phyloP scores from a whole-genome alignment of 2,113 vertebrate genomes.

The Miniopterus natalensis region DNA sequence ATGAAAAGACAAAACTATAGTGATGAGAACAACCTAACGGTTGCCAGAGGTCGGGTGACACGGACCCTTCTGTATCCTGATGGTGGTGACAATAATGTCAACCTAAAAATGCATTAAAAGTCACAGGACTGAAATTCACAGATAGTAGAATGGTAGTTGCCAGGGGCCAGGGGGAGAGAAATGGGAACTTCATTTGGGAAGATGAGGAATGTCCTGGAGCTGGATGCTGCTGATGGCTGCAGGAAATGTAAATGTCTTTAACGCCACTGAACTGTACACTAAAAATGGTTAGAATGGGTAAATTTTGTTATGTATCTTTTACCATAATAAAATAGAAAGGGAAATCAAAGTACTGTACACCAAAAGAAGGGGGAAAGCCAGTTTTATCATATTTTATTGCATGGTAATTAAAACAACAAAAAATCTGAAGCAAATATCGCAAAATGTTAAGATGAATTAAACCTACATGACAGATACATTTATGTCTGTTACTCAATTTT shows the following conservation, averaged over 20 bases:
- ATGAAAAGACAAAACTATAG: background rate
- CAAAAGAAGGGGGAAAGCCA: background rate
- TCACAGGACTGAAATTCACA: background rate
- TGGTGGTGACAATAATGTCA: background rate
- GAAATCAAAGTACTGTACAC: background rate
- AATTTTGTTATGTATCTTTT: background rate
- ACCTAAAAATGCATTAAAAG: background rate
- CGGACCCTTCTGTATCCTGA: background rate
- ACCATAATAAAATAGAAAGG: background rate
- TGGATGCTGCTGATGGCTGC: background rate
- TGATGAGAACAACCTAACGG: background rate
- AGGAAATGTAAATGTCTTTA: background rate
- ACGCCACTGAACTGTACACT: background rate
- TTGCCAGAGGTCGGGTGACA: background rate
- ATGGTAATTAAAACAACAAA: background rate
- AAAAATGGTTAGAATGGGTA: background rate
- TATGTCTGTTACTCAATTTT: background rate
- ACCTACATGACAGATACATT: background rate
- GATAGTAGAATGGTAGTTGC: background rate
- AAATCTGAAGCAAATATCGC: slow-evolving; percentile 12
- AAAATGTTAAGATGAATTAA: background rate
- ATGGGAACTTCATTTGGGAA: background rate
- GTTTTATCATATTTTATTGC: background rate
- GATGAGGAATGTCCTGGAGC: background rate
- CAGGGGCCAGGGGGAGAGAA: background rate